Percentiles rank a stretch among this genome's conserved stretches.
Evolutionary conservation across 2,797 vertebrate genomes (phyloP).

Genomic region (Myotis daubentonii): DNA sequence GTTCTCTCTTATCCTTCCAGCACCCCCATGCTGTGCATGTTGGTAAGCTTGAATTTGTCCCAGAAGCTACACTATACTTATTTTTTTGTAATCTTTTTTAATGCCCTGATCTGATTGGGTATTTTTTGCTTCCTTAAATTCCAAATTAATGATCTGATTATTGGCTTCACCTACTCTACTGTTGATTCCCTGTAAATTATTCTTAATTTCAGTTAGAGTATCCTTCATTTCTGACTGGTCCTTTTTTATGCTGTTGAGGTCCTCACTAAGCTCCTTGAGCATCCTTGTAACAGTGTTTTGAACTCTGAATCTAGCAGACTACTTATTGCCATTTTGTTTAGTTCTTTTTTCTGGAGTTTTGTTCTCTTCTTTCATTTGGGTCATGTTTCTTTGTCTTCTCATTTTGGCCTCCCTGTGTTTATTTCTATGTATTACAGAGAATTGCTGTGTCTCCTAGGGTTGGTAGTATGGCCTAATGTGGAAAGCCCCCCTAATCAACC

Average conservation of each 20-base stretch:
- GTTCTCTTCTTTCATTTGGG: not conserved
- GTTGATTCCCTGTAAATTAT: not conserved
- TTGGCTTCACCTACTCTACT: not conserved
- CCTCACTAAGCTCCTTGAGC: not conserved
- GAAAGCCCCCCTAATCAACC: not conserved
- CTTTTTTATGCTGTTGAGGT: not conserved
- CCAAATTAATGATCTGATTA: not conserved
- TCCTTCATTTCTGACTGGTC: not conserved
- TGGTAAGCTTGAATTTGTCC: not conserved
- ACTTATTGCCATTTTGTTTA: not conserved
- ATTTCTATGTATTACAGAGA: not conserved
- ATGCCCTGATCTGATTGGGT: not conserved
- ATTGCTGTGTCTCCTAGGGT: not conserved
- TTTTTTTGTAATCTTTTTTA: not conserved
- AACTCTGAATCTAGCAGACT: not conserved
- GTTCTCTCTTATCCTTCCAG: not conserved
- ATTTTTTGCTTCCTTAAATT: not conserved
- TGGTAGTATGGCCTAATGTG: not conserved
- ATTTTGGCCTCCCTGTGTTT: not conserved
- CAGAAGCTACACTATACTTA: not conserved
- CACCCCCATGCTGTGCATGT: not conserved
- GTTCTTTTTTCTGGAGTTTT: not conserved
- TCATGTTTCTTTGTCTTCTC: not conserved
- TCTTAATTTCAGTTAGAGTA: not conserved
- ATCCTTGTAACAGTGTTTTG: not conserved